Conservation (phyloP, 64 coral and sea anemone genomes). For the Astreopora myriophthalma region DNA sequence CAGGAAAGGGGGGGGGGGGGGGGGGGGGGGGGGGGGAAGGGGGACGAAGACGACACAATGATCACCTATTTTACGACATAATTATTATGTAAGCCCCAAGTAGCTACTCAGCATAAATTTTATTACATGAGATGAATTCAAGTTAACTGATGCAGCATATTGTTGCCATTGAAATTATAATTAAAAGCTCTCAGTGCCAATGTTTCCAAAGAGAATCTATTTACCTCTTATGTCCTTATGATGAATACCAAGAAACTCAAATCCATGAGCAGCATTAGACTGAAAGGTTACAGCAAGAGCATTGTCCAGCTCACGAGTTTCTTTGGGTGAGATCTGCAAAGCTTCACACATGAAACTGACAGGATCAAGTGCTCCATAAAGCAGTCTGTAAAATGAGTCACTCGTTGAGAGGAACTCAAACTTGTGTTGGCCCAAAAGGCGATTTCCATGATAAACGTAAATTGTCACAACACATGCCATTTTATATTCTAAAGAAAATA, state of each 20-base stretch:
- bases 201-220: too few relatives aligned
- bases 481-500: background rate
- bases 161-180: too few relatives aligned
- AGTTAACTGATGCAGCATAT: too few relatives aligned
- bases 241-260: constrained; percentile 48
- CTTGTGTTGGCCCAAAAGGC: background rate
- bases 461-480: constrained; percentile 16
- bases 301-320: constrained; percentile 23
- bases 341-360: constrained; percentile 72
- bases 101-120: too few relatives aligned
- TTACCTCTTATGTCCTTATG: background rate
- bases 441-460: background rate
- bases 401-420: constrained; percentile 61
- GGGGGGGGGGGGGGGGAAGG: too few relatives aligned
- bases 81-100: too few relatives aligned
- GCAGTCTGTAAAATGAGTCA: constrained; percentile 29
- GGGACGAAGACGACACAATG: too few relatives aligned
- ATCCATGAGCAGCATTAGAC: constrained; percentile 45
- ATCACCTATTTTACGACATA: too few relatives aligned
- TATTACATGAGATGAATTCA: too few relatives aligned
- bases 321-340: constrained; percentile 24
- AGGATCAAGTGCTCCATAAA: constrained; percentile 31
- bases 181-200: too few relatives aligned
- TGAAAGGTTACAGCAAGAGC: constrained; percentile 33
- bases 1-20: too few relatives aligned